Conservation (phyloP, 1,140 invertebrate species). For the Ceratina japonica region DNA sequence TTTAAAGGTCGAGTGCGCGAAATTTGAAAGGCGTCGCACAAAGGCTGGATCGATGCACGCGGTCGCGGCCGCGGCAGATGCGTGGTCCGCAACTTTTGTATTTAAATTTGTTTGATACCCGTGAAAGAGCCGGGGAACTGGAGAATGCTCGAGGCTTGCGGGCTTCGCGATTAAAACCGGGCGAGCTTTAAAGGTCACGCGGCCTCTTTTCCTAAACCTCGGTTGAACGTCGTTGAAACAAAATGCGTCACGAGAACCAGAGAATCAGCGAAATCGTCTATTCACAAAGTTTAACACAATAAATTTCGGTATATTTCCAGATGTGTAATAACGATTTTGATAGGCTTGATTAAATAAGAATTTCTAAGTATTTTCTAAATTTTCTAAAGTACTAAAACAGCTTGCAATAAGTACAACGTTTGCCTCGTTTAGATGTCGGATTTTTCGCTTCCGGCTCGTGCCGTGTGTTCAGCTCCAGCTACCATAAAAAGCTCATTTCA, state of each 20-base stretch:
- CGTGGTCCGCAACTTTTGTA: not conserved
- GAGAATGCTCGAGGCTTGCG: not conserved
- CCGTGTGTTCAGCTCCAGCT: slow-evolving; percentile 22
- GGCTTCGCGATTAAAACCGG: not conserved
- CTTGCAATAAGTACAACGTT: too few relatives aligned
- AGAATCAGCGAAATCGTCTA: too few relatives aligned
- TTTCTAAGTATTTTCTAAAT: too few relatives aligned
- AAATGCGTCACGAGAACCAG: not conserved
- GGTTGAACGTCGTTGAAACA: not conserved
- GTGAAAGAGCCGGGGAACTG: not conserved
- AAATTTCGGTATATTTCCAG: too few relatives aligned
- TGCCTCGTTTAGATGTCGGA: too few relatives aligned
- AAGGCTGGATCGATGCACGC: not conserved
- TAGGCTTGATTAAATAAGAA: too few relatives aligned
- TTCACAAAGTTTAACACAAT: too few relatives aligned
- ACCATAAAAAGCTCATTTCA: slow-evolving; percentile 57
- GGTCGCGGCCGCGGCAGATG: not conserved
- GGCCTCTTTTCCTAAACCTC: not conserved
- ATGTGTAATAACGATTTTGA: too few relatives aligned
- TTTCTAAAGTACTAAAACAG: too few relatives aligned
- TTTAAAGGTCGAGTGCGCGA: not conserved
- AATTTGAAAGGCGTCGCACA: not conserved
- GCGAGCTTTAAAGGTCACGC: not conserved
- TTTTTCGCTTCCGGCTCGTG: not conserved
- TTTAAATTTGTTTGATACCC: not conserved